Percentiles rank a stretch among this genome's conserved stretches.
phyloP scores from a whole-genome alignment of 2,888 invertebrate genomes.

The Galeopsomyia nigrocyanea region DNA sequence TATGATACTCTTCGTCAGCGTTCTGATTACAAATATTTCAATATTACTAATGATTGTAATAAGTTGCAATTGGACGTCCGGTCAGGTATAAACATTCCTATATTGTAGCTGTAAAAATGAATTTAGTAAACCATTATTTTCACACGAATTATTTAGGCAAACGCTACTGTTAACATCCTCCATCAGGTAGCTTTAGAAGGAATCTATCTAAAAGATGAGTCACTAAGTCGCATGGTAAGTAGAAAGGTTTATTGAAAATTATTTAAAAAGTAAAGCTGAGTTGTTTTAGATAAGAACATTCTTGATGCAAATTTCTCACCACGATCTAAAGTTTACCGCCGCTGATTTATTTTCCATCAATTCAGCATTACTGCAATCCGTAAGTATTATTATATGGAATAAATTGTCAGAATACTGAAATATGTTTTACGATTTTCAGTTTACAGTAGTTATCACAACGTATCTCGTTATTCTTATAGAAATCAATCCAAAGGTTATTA shows the following conservation, averaged over 20 bases:
- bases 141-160: background rate
- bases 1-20: background rate
- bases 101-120: background rate
- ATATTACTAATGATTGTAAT: slow-evolving; percentile 20
- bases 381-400: slow-evolving; percentile 19
- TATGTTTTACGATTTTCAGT: too few species aligned
- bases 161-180: slow-evolving; percentile 1
- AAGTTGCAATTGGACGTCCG: slow-evolving; percentile 25
- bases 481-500: too few species aligned
- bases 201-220: background rate
- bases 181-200: slow-evolving; percentile 12
- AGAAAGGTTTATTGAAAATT: background rate
- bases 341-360: slow-evolving; percentile 38
- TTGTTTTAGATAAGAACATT: slow-evolving; percentile 35
- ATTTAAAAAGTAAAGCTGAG: background rate
- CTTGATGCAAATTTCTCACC: slow-evolving; percentile 38
- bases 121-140: slow-evolving; percentile 2
- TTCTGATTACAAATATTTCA: background rate
- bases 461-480: too few species aligned
- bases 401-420: too few species aligned
- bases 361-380: slow-evolving; percentile 37
- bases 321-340: slow-evolving; percentile 37
- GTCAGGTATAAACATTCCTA: background rate
- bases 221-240: background rate
- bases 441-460: too few species aligned